Percentiles rank a stretch among this genome's conserved stretches.
Conservation (phyloP, 2,113 vertebrate genomes). For the Orcinus orca region DNA sequence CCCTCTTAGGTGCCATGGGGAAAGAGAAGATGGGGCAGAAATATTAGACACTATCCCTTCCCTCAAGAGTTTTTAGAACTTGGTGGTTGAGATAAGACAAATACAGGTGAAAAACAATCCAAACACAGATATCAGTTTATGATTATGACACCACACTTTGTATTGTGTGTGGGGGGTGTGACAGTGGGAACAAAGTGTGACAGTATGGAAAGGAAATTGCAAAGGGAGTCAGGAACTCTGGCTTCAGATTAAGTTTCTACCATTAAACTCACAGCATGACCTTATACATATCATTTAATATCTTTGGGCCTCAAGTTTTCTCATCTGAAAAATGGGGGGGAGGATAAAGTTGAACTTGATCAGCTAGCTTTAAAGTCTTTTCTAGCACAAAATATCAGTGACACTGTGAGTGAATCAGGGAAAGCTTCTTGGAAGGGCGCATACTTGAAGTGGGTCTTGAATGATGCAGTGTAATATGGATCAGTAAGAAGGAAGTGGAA, state of each 20-base stretch:
- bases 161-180: neutral
- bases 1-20: neutral
- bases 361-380: slow-evolving; percentile 3
- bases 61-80: slow-evolving; percentile 16
- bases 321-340: neutral
- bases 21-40: neutral
- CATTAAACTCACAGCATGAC: neutral
- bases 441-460: neutral
- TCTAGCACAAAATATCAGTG: neutral
- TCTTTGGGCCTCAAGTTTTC: neutral
- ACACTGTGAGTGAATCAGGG: neutral
- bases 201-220: slow-evolving; percentile 15
- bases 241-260: slow-evolving; percentile 18
- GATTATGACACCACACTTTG: neutral
- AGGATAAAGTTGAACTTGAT: neutral
- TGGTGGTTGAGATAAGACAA: neutral
- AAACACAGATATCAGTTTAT: slow-evolving; percentile 9
- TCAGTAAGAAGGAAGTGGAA: neutral
- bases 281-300: slow-evolving; percentile 43
- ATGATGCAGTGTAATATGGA: slow-evolving; percentile 7
- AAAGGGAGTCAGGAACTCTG: slow-evolving; percentile 14
- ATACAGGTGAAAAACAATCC: slow-evolving; percentile 9
- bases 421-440: neutral
- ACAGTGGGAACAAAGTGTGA: neutral
- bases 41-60: slow-evolving; percentile 24